Evolutionary conservation across 1,140 invertebrate genomes (phyloP), one percentile per base, ranked within the genome.

Genomic region (Pinna nobilis): DNA sequence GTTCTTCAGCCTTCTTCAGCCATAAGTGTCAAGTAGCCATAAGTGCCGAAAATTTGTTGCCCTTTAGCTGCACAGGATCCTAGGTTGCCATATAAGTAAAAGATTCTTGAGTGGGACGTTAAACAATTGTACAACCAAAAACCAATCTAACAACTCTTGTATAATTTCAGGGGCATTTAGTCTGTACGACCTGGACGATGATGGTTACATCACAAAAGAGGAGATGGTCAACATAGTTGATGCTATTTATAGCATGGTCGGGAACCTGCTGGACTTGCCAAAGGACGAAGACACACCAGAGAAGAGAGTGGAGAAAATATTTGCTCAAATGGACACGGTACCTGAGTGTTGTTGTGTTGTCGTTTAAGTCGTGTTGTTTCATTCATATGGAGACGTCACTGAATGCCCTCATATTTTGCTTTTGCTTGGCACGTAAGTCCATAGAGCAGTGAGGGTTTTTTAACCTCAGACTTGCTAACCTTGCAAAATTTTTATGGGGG

Each of bases 201-300:
- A 99, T 88, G 97, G 97, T 1, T 99, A 95, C 88, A 99, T 99
- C 84, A 99, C 97, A 9, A 92, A 96, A 69, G 95, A 97, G 73
- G 97, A 99, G 90, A 99, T 99, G 97, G 97, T 98, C 86, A 97
- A 97, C 89, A 99, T 99, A 84, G 97, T 99, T 13, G 97, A 98
- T 87, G 97, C 97, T 68, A 99, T 99, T 85, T 99, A 99, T 91
- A 95, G 98, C 90, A 99, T 99, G 98, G 96, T 99, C 92, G 96
- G 96, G 25, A 96, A 97, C 87, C 94, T 95, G 73, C 94, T 95
- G 30, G 93, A 94, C 41, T 71, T 84, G n/a, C 93, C 95, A 15
- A 95, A 97, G 83, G 96, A 97, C 82, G 97, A 98, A 86, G 98
- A 98, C 87, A 91, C 90, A 2, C 90, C 90, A 2, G 85, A 90